Evolutionary conservation across 2,797 vertebrate species (phyloP), one percentile per base, ranked within the genome.

Genomic region (Chelon labrosus): DNA sequence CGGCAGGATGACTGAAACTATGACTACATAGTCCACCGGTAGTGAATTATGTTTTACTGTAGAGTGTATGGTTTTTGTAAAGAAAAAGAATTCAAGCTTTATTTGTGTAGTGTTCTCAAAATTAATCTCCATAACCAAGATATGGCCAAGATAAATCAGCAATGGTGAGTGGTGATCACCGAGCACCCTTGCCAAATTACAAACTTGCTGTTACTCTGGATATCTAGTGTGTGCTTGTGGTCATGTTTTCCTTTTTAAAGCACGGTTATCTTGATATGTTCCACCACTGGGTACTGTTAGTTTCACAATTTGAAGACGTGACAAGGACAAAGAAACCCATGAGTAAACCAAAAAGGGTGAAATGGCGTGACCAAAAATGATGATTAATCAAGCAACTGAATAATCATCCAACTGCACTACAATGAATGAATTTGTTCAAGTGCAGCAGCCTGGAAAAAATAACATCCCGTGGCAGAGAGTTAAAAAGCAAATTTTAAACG

Each of bases 381-480:
- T 27, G 25, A 27, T 27, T 27, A 27, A 27, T 27, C 25, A 27
- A 27, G 25, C 25, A 27, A 27, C 25, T 27, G 25, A 27, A 27
- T 27, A 27, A 27, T 27, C 5, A 38, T 38, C 7, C 7, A 51
- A 44, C 22, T 12, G 31, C 31, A 66, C 22, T 22, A 44, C 56
- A 70, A 60, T 52, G 39, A 70, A 31, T 53, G 19, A 11, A 59
- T 51, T 41, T 63, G 54, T 55, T 51, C 47, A 59, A 16, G 17
- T 37, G 12, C 22, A 75, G 9, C 16, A 41, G 17, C 22, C 47
- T 75, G 22, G 19, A 59, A 54, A 68, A 71, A 41, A 11, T 62
- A 0, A 0, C 46, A 25, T 57, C 5, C 59, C 20, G 49, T 27
- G 16, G n/a, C 10, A 27, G 46, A n/a, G 9, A n/a, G 25, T 39